Percentiles rank a stretch among this genome's conserved stretches.
phyloP scores from a whole-genome alignment of 2,888 invertebrate genomes.

The Eupithecia inturbata region DNA sequence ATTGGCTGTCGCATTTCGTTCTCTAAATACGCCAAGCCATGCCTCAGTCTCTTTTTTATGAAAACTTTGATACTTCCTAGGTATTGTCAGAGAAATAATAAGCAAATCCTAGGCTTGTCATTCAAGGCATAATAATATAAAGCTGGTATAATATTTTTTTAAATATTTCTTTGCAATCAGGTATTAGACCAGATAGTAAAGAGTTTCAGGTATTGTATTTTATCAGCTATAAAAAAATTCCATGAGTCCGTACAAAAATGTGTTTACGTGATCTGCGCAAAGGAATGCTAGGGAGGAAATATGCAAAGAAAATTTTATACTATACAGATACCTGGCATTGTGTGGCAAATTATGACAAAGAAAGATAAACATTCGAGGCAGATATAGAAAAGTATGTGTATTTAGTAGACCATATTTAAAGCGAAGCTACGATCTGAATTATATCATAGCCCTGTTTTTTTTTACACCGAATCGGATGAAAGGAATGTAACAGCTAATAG shows the following conservation, averaged over 20 bases:
- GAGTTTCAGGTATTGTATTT: not conserved
- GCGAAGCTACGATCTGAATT: not conserved
- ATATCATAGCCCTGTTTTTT: not conserved
- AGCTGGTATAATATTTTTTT: not conserved
- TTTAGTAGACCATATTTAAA: not conserved
- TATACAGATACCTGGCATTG: not conserved
- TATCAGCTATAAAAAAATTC: not conserved
- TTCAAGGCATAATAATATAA: not conserved
- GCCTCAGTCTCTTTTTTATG: slow-evolving; percentile 11
- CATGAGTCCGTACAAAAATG: not conserved
- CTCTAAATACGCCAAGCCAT: slow-evolving; percentile 25
- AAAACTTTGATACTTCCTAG: slow-evolving; percentile 26
- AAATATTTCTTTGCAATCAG: not conserved
- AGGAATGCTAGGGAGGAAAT: not conserved
- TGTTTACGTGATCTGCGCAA: not conserved
- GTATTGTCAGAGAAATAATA: slow-evolving; percentile 1
- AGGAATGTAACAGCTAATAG: not conserved
- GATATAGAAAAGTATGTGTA: not conserved
- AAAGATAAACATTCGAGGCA: not conserved
- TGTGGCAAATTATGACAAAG: not conserved
- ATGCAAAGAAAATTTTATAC: not conserved
- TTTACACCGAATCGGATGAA: not conserved
- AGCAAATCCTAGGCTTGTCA: not conserved
- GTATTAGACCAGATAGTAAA: not conserved
- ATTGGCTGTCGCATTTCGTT: slow-evolving; percentile 16